Conservation (phyloP, 2,113 vertebrate species). For the Polypterus bichir region DNA sequence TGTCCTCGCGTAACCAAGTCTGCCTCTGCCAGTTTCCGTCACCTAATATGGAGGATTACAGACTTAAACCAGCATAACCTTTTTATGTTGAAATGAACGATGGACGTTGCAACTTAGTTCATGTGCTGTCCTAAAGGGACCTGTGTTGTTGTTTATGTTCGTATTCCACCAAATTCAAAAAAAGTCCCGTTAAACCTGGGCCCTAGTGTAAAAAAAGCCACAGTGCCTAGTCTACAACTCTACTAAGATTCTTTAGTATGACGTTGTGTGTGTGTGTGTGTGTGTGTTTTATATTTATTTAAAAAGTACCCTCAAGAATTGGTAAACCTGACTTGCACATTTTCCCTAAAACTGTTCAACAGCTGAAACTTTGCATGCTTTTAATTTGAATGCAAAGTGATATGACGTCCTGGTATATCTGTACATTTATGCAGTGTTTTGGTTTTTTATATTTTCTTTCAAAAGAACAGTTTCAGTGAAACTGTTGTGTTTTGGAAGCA, state of each 20-base stretch:
- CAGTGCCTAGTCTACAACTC: not conserved
- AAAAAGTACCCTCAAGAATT: not conserved
- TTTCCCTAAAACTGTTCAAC: no score
- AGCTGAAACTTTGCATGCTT: no score
- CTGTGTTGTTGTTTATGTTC: not conserved
- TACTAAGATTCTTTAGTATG: not conserved
- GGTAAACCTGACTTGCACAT: no score
- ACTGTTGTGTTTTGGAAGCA: no score
- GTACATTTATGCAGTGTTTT: not conserved
- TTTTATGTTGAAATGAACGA: slow-evolving; percentile 1
- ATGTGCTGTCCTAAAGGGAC: slow-evolving; percentile 5
- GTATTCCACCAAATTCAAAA: not conserved
- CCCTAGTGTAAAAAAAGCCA: not conserved
- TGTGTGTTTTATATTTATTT: not conserved
- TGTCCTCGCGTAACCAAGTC: slow-evolving; percentile 46
- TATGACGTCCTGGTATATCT: no score
- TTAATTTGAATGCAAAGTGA: no score
- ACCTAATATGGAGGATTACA: slow-evolving; percentile 45
- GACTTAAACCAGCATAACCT: slow-evolving; percentile 30
- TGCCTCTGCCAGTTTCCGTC: slow-evolving; percentile 59
- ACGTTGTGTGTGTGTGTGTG: not conserved
- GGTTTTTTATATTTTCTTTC: not conserved
- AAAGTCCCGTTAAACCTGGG: not conserved
- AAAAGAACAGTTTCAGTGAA: no score
- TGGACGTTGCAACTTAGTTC: not conserved